Base-by-base conservation (phyloP, 2,888 invertebrate species). In the Brachypterus glaber region DNA sequence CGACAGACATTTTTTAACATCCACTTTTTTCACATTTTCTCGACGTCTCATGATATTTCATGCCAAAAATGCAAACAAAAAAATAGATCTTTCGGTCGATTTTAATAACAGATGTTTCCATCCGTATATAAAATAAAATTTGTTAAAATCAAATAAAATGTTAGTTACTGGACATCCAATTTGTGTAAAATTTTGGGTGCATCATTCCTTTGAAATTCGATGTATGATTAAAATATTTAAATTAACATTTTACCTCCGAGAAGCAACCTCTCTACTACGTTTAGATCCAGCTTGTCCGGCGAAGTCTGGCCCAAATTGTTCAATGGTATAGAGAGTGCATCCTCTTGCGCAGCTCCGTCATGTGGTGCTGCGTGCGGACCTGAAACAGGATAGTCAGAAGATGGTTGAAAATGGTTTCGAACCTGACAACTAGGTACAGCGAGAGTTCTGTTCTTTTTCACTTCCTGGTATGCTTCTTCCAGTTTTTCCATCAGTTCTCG, bases 341-440 rank as follows among this genome's bases (percentile, higher is more conserved):
- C 45, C 54, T 44, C 49, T 56, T 57, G 37, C 55, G 57, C 38
- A 57, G 53, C 41, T 53, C 62, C 54, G 57, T 57, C 41, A 60
- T 54, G 44, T 59, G 62, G 39, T 58, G 60, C 41, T 60, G 62
- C 30, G 58, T 59, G 45, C 55, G 54, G 47, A 60, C 58, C 64
- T 64, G 58, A 62, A 64, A 64, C 50, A 49, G 53, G 49, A 49
- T 44, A 48, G 52, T 63, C 60, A 62, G 56, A 57, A 58, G 56
- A 47, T 40, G 54, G 46, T 40, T 44, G 40, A 42, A 44, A 46
- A 31, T 48, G 40, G 40, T 40, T 47, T 35, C 49, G 45, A 18
- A 35, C 40, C 44, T 35, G 45, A 50, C 50, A 50, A 39, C 49
- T 53, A 49, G 54, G 45, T 52, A 57, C 58, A 58, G 54, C 57